Evolutionary conservation across 2,113 vertebrate species (phyloP).

Genomic region (Hymenochirus boettgeri): DNA sequence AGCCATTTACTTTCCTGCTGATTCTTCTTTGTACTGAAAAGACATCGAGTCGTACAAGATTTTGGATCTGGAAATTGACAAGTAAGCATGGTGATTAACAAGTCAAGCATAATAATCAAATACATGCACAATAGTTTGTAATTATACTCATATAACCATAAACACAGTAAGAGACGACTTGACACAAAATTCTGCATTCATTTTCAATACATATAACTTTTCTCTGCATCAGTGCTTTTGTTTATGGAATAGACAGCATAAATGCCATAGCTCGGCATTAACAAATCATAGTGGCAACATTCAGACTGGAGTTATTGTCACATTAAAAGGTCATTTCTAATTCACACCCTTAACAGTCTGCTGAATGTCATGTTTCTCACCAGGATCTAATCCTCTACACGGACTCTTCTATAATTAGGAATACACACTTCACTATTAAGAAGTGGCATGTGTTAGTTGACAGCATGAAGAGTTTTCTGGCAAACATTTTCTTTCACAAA

Average conservation of each 20-base stretch:
- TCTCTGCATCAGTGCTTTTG: conserved; percentile 1
- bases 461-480: conserved; percentile 40
- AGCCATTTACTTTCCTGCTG: background rate
- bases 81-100: conserved; percentile 12
- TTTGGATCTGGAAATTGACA: conserved; percentile 1
- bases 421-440: conserved; percentile 39
- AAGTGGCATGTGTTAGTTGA: conserved; percentile 42
- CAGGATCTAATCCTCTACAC: conserved; percentile 24
- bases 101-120: conserved; percentile 23
- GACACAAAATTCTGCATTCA: conserved; percentile 23
- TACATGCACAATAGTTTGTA: conserved; percentile 16
- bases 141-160: conserved; percentile 28
- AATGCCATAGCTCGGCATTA: conserved; percentile 12
- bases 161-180: conserved; percentile 8
- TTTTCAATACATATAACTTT: conserved; percentile 7
- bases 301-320: conserved; percentile 32
- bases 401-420: conserved; percentile 39
- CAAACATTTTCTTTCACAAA: conserved; percentile 42
- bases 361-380: conserved; percentile 34
- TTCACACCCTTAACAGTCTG: conserved; percentile 27
- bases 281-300: background rate
- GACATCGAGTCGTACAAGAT: background rate
- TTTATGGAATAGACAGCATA: conserved; percentile 15
- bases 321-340: conserved; percentile 38
- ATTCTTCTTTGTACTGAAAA: background rate